Percentiles rank a stretch among this genome's conserved stretches.
Conservation (phyloP, 2,888 invertebrate species). For the Brachyptera putata region DNA sequence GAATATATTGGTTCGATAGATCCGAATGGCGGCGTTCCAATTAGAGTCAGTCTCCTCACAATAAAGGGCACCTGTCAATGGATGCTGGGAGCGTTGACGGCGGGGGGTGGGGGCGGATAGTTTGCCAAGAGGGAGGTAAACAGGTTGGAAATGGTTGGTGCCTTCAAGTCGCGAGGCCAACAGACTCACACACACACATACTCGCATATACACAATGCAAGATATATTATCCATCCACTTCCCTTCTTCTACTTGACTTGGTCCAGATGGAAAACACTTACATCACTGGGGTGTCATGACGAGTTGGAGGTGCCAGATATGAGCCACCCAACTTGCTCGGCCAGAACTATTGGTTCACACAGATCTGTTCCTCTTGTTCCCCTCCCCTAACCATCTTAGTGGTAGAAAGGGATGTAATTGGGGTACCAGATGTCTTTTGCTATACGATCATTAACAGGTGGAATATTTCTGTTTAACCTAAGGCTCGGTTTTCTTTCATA, state of each 20-base stretch:
- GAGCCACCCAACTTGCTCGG: background rate
- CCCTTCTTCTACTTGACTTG: background rate
- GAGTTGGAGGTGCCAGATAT: constrained; percentile 1
- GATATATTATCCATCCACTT: too few species aligned
- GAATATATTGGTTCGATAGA: constrained; percentile 2
- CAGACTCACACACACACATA: background rate
- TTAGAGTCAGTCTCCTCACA: background rate
- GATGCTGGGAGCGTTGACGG: background rate
- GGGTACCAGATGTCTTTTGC: too few species aligned
- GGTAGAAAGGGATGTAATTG: too few species aligned
- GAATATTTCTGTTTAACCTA: too few species aligned
- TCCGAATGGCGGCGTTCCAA: background rate
- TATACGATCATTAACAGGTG: too few species aligned
- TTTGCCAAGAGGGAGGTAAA: constrained; percentile 4
- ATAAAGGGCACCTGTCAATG: background rate
- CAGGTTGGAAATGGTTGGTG: background rate
- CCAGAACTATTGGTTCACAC: background rate
- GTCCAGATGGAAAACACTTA: background rate
- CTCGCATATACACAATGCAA: background rate
- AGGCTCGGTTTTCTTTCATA: too few species aligned
- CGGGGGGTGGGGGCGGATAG: background rate
- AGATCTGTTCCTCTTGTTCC: too few species aligned
- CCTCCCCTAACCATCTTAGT: too few species aligned
- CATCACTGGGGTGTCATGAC: background rate
- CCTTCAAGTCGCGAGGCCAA: background rate